These are phyloP conservation scores for Chionoecetes opilio DNA, from an alignment of 1,140 invertebrate species.

Conservation along the genomic window DNA sequence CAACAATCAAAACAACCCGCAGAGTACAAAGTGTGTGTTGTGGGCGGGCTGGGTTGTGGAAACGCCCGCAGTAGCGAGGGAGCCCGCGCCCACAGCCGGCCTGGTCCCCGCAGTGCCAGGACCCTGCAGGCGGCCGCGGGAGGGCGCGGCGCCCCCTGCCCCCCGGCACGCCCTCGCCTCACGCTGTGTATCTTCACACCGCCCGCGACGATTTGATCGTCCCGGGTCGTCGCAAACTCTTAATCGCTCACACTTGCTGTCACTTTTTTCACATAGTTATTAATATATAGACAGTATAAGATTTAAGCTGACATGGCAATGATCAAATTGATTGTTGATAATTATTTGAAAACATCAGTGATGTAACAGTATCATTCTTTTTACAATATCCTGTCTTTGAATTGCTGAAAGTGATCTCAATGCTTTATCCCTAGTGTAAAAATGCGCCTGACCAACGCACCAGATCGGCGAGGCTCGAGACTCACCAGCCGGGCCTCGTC, in stretches of 20 bases:
- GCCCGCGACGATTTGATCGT: slow-evolving; percentile 74
- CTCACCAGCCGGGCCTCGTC: slow-evolving; percentile 22
- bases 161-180: slow-evolving; percentile 69
- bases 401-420: slow-evolving; percentile 79
- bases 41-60: slow-evolving; percentile 77
- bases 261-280: slow-evolving; percentile 80
- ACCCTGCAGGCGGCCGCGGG: slow-evolving; percentile 72
- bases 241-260: slow-evolving; percentile 79
- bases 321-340: slow-evolving; percentile 80
- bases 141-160: slow-evolving; percentile 66
- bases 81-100: slow-evolving; percentile 73
- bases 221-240: slow-evolving; percentile 75
- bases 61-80: slow-evolving; percentile 78
- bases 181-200: slow-evolving; percentile 70
- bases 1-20: slow-evolving; percentile 80
- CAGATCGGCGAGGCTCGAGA: slow-evolving; percentile 68
- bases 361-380: slow-evolving; percentile 78
- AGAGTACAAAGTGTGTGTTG: slow-evolving; percentile 80
- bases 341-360: slow-evolving; percentile 78
- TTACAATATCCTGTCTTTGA: slow-evolving; percentile 79
- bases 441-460: slow-evolving; percentile 75
- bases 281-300: slow-evolving; percentile 78
- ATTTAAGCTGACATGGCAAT: slow-evolving; percentile 76
- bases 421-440: slow-evolving; percentile 80
- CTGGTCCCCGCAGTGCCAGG: slow-evolving; percentile 65